Base-by-base conservation (phyloP, 2,113 vertebrate species). In the Pituophis catenifer region DNA sequence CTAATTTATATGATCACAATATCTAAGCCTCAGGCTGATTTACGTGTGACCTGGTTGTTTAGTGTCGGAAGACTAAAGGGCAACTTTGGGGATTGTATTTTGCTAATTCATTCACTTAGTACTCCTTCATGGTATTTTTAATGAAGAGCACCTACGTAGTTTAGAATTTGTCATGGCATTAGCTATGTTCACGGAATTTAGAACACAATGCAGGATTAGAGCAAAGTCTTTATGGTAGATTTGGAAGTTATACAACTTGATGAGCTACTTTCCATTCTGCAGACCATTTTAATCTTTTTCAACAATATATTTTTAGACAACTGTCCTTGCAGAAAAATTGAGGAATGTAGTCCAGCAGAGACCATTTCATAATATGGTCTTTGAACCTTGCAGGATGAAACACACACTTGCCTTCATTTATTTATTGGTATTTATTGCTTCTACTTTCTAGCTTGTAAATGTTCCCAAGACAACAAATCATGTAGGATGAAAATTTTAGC, bases 161-260 rank as follows among this genome's bases (percentile, higher is more conserved):
- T 94, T 96, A 90, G n/a, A 92, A 96, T 96, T 96, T 94, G 95
- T 96, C 96, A 97, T 0, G 92, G 96, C 95, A 96, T 92, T 95
- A 96, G 94, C 91, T 93, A 95, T 97, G 97, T 98, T 97, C 97
- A 98, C 91, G 96, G 96, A 54, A 94, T 95, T 97, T 95, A 97
- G 96, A 92, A 97, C 95, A 96, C 96, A 97, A 97, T 93, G 96
- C 89, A 90, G 95, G 89, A 94, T 96, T 97, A 95, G 97, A 96
- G 8, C 89, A 95, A 96, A 96, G 95, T 86, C 92, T 95, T 96
- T 95, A 93, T 33, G 91, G 94, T 94, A 94, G 86, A 95, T 97
- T 97, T 96, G 96, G 93, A 86, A 96, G 95, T 85, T 96, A 96
- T 97, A 97, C 96, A 97, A 97, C 96, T 95, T 96, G 92, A 96